Evolutionary conservation across 2,113 vertebrate species (phyloP), one percentile per base, ranked within the genome.

Genomic region (Delphinus delphis): DNA sequence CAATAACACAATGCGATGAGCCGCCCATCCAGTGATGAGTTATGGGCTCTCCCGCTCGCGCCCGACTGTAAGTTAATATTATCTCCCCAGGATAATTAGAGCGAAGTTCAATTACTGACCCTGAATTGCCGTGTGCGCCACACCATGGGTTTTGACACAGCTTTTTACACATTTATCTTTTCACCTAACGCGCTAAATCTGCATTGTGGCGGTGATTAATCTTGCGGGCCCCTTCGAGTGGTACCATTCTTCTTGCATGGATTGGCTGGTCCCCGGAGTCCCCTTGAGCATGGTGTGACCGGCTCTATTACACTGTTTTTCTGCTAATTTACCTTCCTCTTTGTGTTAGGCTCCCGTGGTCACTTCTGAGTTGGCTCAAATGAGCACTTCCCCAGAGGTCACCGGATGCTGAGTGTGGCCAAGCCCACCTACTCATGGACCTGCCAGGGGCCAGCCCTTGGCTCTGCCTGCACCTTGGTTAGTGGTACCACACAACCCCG

Each of bases 41-140:
- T 99, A 99, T 99, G 99, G 98, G 98, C 99, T 98, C 96, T 98
- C 99, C 98, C 98, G 98, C 99, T 99, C 99, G 98, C 99, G 98
- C 98, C 98, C 98, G 98, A 99, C 99, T 99, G 98, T 99, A 99
- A 99, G 99, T 99, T 99, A 99, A 99, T 99, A 99, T 99, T 99
- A 99, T 99, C 99, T 99, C 99, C 99, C 99, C 99, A 98, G 99
- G 99, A 99, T 99, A 99, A 99, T 99, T 99, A 99, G 99, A 99
- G 98, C 97, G 98, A 99, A 99, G 99, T 99, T 99, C 99, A 99
- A 99, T 99, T 99, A 99, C 99, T 99, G 99, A 99, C 99, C 99
- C 98, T 98, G 99, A 98, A 98, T 99, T 99, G 99, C 99, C 84
- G 81, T 98, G 99, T 98, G 98, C 99, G 99, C 99, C 98, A 98